phyloP scores from a whole-genome alignment of 2,797 vertebrate species.

The Cuculus canorus region DNA sequence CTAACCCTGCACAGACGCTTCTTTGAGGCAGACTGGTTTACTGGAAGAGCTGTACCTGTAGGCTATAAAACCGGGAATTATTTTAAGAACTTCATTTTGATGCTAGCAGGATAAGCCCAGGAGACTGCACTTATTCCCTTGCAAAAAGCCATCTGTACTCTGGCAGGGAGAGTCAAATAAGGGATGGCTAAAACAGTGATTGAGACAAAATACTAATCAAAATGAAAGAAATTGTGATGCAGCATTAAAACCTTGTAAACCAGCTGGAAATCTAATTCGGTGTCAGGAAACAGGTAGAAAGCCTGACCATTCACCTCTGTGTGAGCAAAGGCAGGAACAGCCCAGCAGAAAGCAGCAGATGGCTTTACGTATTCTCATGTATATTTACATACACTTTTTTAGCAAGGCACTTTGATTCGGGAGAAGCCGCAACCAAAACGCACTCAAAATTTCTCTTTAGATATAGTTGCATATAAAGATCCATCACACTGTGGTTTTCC shows the following conservation, averaged over 20 bases:
- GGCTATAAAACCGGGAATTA: not conserved
- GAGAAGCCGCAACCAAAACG: not conserved
- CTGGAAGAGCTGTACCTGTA: not conserved
- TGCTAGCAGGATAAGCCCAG: not conserved
- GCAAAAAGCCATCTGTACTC: not conserved
- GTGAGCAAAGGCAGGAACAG: not conserved
- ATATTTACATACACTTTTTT: conserved; percentile 3
- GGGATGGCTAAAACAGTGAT: not conserved
- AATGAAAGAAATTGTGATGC: not conserved
- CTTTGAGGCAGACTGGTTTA: accelerated
- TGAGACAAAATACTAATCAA: accelerated
- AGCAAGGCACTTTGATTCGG: not conserved
- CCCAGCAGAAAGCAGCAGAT: conserved; percentile 8
- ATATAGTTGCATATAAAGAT: not conserved
- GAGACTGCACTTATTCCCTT: not conserved
- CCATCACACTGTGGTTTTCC: not conserved
- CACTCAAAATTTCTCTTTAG: not conserved
- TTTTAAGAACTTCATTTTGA: not conserved
- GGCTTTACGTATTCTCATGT: not conserved
- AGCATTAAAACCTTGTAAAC: not conserved
- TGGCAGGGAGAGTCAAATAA: not conserved
- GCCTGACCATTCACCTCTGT: not conserved
- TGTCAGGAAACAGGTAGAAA: not conserved
- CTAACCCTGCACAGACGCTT: accelerated
- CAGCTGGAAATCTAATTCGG: not conserved